phyloP scores from a whole-genome alignment of 2,888 invertebrate genomes.

The Elegia similella region DNA sequence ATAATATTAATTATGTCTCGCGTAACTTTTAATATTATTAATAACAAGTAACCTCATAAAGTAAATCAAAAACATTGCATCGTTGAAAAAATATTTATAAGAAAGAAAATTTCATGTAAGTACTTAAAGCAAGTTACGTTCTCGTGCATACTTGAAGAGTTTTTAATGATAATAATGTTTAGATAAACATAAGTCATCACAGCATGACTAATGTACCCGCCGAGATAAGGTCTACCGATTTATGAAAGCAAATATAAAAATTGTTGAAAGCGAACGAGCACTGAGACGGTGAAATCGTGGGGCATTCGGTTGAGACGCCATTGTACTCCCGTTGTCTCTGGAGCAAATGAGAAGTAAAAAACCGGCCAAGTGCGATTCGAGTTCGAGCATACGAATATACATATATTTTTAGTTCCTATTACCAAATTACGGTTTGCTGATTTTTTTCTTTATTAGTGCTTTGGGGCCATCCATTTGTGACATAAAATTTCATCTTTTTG shows the following conservation, averaged over 20 bases:
- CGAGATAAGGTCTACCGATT: conserved; percentile 13
- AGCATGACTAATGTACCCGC: conserved; percentile 11
- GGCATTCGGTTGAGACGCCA: background rate
- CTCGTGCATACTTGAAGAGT: conserved; percentile 6
- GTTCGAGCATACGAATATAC: background rate
- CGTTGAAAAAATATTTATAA: background rate
- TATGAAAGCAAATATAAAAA: conserved; percentile 13
- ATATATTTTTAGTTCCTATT: background rate
- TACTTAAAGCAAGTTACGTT: conserved; percentile 1
- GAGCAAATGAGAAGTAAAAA: background rate
- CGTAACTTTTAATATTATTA: too few species aligned
- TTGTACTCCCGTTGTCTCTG: background rate
- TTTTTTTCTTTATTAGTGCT: background rate
- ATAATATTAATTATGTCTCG: too few species aligned
- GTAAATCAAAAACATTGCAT: background rate
- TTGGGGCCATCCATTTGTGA: too few species aligned
- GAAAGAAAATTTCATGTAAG: background rate
- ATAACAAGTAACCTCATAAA: background rate
- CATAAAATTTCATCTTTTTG: too few species aligned
- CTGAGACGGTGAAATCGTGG: background rate
- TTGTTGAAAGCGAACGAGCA: conserved; percentile 14
- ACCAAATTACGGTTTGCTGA: background rate
- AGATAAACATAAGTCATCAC: conserved; percentile 12
- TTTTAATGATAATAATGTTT: conserved; percentile 12
- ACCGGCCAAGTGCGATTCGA: too few species aligned